Base-by-base conservation (phyloP, 2,113 vertebrate genomes). In the Nerophis lumbriciformis region DNA sequence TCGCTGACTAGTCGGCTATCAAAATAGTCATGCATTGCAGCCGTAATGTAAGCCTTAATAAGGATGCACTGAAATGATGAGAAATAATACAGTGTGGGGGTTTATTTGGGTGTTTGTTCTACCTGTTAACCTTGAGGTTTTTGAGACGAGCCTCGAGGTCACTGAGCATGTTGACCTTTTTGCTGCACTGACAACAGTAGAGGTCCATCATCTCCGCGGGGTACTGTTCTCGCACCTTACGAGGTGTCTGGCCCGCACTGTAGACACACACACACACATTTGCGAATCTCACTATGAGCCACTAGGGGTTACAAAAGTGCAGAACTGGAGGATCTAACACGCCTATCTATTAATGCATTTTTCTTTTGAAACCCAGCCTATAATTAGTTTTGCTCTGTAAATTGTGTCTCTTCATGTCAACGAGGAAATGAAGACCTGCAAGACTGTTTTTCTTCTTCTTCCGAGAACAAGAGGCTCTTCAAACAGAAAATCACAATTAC, bases 181-280 rank as follows among this genome's bases (percentile, higher is more conserved):
- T 98, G 88, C 94, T 95, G 93, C 97, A 99, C 84, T 98, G 96
- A 16, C 94, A 94, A 80, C 97, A 99, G 88, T 94, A 97, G 53
- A 96, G 88, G 42, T 98, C 96, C 85, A 95, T 88, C 19, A 92
- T 72, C 39, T 97, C 94, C 2, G 82, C 90, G 57, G 87, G 89
- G 87, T 92, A 94, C 38, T 88, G 52, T 16, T 93, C 93, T 57
- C 91, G 92, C 87, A 88, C 90, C 85, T 94, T 97, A 68, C 91
- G 89, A 8, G 95, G 96, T 0, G 95, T 99, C 88, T 99, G 95
- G 15, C 94, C 94, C 9, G 94, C 95, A 53, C 96, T 99, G 90
- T 66, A 60, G 58, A 83, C 73, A 81, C 78, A 70, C 73, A 73
- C 7, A 6, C 36, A 15, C 28, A 28, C 28, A 28, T 28, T 28